Base-by-base conservation (phyloP, 2,113 vertebrate genomes). In the Hemichromis elongatus region DNA sequence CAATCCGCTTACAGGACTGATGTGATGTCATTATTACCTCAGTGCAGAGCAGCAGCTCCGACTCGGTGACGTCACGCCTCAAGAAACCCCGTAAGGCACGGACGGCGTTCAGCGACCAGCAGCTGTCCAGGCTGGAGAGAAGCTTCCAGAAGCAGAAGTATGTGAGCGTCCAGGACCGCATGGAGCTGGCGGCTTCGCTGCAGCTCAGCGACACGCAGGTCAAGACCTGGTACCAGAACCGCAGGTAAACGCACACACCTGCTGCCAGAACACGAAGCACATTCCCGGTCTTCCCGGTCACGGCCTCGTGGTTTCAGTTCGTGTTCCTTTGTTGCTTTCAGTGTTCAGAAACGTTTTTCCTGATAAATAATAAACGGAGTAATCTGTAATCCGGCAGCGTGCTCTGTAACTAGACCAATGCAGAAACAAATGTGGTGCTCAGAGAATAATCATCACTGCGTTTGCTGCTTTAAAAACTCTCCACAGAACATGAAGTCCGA, bases 141-240 rank as follows among this genome's bases (percentile, higher is more conserved):
- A 98, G 97, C 95, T 99, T 99, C 89, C 97, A 98, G 95, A 87
- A 96, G 19, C 98, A 98, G 86, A 99, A 98, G 35, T 99, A 99
- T 89, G 96, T 99, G 93, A 98, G 97, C 10, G 97, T 98, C 59
- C 98, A 98, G 96, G 98, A 99, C 94, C 96, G 98, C 59, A 97
- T 98, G 98, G 97, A 98, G 85, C 96, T 99, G 75, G 98, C 98
- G 0, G 97, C 97, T 0, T 96, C 97, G 0, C 97, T 99, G 90
- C 97, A 97, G 95, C 97, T 99, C 91, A 98, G 97, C 9, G 97
- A 99, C 97, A 97, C 97, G 8, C 98, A 99, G 95, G 98, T 99
- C 90, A 99, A 99, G 93, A 99, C 98, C 87, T 99, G 98, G 98
- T 98, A 99, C 96, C 95, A 96, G 90, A 96, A 96, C 94, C 57